Conservation (phyloP, 37 sponge, comb jelly and placozoan species). For the Cladorhizidae sp. region DNA sequence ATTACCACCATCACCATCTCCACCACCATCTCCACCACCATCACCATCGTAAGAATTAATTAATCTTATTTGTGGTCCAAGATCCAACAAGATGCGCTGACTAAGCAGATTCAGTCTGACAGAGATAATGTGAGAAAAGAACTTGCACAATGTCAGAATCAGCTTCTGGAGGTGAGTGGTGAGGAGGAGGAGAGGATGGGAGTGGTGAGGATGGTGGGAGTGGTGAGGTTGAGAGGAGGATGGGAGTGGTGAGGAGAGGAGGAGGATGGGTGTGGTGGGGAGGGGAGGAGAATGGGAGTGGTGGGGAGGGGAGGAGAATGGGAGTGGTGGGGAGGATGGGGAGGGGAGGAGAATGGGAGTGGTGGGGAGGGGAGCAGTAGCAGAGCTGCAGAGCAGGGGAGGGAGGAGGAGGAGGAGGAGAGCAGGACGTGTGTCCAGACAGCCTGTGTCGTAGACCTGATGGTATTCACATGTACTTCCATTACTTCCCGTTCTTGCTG, state of each 20-base stretch:
- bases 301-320: no score
- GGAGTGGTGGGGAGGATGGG: no score
- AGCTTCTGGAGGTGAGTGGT: not conserved
- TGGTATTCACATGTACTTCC: no score
- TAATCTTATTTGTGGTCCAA: not conserved
- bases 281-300: not conserved
- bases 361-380: not conserved
- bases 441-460: no score
- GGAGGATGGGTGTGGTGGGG: not conserved
- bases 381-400: no score
- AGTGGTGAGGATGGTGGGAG: not conserved
- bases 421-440: no score
- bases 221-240: not conserved
- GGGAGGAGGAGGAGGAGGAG: no score
- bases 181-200: no score
- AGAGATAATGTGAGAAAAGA: constrained; percentile 14
- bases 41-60: no score
- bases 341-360: no score
- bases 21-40: no score
- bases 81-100: constrained; percentile 35
- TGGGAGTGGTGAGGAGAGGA: not conserved
- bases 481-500: no score
- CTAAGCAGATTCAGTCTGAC: constrained; percentile 20
- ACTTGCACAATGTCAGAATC: not conserved
- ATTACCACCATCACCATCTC: not conserved